phyloP scores from a whole-genome alignment of 2,797 vertebrate species.

The Sorex maritimensis region DNA sequence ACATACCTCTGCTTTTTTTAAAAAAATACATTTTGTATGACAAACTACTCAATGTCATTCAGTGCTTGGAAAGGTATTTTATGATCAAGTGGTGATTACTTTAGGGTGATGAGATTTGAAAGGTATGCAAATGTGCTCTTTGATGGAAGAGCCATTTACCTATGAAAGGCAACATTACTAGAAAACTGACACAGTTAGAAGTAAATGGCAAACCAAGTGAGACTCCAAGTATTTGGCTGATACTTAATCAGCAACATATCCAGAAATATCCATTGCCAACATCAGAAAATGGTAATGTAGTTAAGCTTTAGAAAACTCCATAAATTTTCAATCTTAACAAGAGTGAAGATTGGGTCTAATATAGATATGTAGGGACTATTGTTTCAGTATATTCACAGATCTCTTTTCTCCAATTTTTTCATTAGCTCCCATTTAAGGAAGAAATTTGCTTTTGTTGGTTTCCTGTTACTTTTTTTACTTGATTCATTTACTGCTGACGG shows the following conservation, averaged over 20 bases:
- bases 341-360: slow-evolving; percentile 47
- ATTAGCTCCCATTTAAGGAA: not conserved
- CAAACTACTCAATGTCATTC: slow-evolving; percentile 73
- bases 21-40: slow-evolving; percentile 71
- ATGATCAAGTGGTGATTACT: slow-evolving; percentile 86
- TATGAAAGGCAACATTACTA: slow-evolving; percentile 79
- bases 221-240: slow-evolving; percentile 52
- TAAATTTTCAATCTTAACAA: slow-evolving; percentile 73
- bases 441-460: not conserved
- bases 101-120: slow-evolving; percentile 86
- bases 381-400: not conserved
- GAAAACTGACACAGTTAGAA: slow-evolving; percentile 84
- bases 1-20: slow-evolving; percentile 55
- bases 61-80: slow-evolving; percentile 84
- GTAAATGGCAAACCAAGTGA: slow-evolving; percentile 81
- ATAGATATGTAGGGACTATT: not conserved
- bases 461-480: not conserved
- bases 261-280: slow-evolving; percentile 74
- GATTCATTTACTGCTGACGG: not conserved
- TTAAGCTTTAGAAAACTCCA: slow-evolving; percentile 69
- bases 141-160: slow-evolving; percentile 84
- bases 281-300: slow-evolving; percentile 68
- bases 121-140: slow-evolving; percentile 88
- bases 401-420: not conserved
- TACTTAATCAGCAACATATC: slow-evolving; percentile 73